Conservation (phyloP, 1,140 invertebrate species). For the Monomorium pharaonis region DNA sequence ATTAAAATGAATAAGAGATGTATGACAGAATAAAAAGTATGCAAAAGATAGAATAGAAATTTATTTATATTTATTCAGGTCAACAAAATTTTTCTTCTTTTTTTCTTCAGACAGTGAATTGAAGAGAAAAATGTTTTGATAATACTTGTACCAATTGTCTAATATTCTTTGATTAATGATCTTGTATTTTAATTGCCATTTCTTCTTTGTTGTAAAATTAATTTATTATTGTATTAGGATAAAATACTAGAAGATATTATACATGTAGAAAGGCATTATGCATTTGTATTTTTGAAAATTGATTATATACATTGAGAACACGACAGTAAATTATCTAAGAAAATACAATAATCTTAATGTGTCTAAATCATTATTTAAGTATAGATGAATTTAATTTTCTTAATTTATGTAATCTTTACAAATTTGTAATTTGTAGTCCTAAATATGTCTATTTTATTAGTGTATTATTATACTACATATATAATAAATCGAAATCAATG, state of each 20-base stretch:
- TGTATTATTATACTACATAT: background rate
- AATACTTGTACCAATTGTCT: background rate
- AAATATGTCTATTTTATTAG: background rate
- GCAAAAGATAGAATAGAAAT: background rate
- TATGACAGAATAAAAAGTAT: background rate
- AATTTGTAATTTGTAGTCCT: background rate
- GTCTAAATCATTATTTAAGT: background rate
- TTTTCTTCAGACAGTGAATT: background rate
- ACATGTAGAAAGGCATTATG: background rate
- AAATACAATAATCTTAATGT: background rate
- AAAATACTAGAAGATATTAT: background rate
- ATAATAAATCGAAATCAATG: no score
- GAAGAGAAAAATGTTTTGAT: constrained; percentile 11
- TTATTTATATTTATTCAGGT: background rate
- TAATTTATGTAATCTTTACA: background rate
- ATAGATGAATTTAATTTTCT: background rate
- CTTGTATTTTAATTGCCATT: background rate
- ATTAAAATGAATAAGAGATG: background rate
- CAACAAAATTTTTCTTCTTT: background rate
- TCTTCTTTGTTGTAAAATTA: background rate
- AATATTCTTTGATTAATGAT: background rate
- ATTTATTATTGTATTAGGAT: background rate
- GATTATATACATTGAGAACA: background rate
- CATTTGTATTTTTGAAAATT: background rate
- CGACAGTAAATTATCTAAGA: background rate